Evolutionary conservation across 2,113 vertebrate species (phyloP).

Genomic region (Xyrauchen texanus): DNA sequence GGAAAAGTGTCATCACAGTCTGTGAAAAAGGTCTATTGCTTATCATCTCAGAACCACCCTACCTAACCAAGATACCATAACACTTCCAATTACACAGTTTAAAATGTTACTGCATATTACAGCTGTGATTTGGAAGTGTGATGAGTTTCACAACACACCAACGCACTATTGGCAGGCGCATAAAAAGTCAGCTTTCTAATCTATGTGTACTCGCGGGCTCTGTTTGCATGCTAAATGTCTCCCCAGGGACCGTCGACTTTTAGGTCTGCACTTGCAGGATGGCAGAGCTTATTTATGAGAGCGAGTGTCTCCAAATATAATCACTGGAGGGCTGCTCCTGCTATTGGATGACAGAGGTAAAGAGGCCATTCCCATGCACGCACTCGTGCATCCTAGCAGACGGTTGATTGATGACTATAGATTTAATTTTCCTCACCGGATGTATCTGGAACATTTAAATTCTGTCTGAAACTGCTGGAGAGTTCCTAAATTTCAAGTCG

Average conservation of each 20-base stretch:
- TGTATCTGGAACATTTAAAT: conserved; percentile 37
- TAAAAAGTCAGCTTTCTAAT: conserved; percentile 44
- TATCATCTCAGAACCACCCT: conserved; percentile 4
- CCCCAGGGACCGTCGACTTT: conserved; percentile 38
- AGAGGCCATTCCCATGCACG: conserved; percentile 42
- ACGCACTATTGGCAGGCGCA: conserved; percentile 26
- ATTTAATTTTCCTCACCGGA: conserved; percentile 30
- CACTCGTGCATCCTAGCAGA: conserved; percentile 28
- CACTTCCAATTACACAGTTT: neutral
- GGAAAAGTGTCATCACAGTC: too few species aligned
- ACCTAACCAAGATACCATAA: neutral
- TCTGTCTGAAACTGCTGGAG: conserved; percentile 31
- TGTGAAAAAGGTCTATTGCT: neutral
- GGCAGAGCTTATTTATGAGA: conserved; percentile 54
- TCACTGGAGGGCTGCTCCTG: conserved; percentile 20
- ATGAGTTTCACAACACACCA: conserved; percentile 29
- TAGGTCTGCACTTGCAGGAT: conserved; percentile 43
- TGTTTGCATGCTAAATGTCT: conserved; percentile 46
- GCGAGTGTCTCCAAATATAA: conserved; percentile 38
- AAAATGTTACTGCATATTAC: conserved; percentile 38
- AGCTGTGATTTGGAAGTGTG: conserved; percentile 30
- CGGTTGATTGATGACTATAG: conserved; percentile 42
- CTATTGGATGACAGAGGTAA: conserved; percentile 41
- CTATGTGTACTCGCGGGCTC: conserved; percentile 27
- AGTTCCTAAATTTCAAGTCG: conserved; percentile 24